Conservation (phyloP, 2,888 invertebrate species). For the Alentia gelatinosa region DNA sequence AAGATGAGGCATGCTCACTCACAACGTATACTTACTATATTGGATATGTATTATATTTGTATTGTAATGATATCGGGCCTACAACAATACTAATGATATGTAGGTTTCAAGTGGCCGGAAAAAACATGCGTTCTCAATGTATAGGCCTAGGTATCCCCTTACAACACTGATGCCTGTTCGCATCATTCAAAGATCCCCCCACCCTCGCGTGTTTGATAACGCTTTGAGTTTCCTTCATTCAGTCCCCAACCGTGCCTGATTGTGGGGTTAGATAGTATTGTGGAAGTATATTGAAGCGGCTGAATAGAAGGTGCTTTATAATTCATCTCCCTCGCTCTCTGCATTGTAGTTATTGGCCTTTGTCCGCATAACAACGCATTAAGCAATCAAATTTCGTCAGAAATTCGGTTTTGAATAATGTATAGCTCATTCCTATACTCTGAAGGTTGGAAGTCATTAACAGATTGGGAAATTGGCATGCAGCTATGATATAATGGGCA, state of each 20-base stretch:
- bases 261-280: background rate
- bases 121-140: too few species aligned
- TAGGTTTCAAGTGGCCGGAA: too few species aligned
- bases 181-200: too few species aligned
- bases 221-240: background rate
- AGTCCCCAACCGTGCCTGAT: background rate
- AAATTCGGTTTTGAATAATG: background rate
- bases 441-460: background rate
- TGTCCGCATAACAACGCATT: background rate
- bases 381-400: background rate
- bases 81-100: too few species aligned
- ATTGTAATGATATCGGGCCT: too few species aligned
- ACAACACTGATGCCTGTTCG: too few species aligned
- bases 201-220: background rate
- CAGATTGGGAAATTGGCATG: conserved; percentile 15
- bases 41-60: too few species aligned
- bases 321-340: background rate
- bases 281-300: background rate
- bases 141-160: too few species aligned
- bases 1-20: too few species aligned
- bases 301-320: background rate
- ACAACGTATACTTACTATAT: too few species aligned
- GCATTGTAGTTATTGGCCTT: conserved; percentile 8
- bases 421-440: background rate
- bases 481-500: background rate